Evolutionary conservation across 1,140 invertebrate species (phyloP).

Genomic region (Hyphantria cunea): DNA sequence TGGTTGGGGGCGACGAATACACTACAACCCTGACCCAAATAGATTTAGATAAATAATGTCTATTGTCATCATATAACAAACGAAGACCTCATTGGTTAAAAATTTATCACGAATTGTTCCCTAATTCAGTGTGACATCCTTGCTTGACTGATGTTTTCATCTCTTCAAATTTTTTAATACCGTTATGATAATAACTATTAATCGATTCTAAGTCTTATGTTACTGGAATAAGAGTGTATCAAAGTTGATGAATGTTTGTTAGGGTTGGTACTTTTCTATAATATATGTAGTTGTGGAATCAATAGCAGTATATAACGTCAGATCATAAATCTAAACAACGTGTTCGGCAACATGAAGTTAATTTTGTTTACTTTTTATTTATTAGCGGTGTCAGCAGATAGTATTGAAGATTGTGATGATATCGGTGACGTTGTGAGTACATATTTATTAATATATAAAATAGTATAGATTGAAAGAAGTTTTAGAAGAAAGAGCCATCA

Average conservation of each 20-base stretch:
- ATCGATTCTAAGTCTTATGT: conserved; percentile 4
- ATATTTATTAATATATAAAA: too few species aligned
- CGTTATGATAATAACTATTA: not conserved
- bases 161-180: not conserved
- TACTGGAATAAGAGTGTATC: not conserved
- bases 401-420: conserved; percentile 12
- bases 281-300: conserved; percentile 7
- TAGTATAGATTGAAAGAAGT: too few species aligned
- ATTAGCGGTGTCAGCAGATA: not conserved
- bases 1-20: too few species aligned
- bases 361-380: conserved; percentile 13
- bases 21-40: not conserved
- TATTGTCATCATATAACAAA: conserved; percentile 18
- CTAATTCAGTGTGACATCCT: conserved; percentile 24
- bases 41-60: not conserved
- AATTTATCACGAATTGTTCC: conserved; percentile 16
- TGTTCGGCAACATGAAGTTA: conserved; percentile 7
- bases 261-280: conserved; percentile 22
- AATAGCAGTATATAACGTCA: conserved; percentile 4
- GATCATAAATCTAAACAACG: conserved; percentile 13
- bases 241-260: not conserved
- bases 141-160: conserved; percentile 1
- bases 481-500: too few species aligned
- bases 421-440: conserved; percentile 10
- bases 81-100: conserved; percentile 8